Conservation (phyloP, 2,888 invertebrate species). For the Danaus chrysippus region DNA sequence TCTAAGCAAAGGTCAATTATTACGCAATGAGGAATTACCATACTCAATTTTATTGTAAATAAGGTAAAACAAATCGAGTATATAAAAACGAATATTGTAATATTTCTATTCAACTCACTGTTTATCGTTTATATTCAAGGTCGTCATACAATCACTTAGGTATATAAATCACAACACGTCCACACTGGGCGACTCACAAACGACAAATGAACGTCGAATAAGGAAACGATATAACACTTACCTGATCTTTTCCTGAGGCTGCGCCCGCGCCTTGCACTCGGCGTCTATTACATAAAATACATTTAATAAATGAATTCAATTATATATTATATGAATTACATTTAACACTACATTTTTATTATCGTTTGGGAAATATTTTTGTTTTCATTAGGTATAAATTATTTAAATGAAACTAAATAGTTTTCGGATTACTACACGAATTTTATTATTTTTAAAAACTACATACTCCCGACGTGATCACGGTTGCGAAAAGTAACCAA, state of each 20-base stretch:
- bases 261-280: constrained; percentile 65
- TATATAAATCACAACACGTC: constrained; percentile 40
- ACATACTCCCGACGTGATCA: too few species aligned
- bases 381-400: too few species aligned
- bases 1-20: constrained; percentile 85
- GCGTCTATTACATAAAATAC: constrained; percentile 66
- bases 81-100: neutral
- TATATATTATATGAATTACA: neutral
- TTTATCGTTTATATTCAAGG: constrained; percentile 17
- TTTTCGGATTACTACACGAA: too few species aligned
- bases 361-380: too few species aligned
- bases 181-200: constrained; percentile 43
- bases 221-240: constrained; percentile 30
- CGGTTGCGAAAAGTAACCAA: too few species aligned
- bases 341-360: too few species aligned
- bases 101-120: constrained; percentile 19
- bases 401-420: too few species aligned
- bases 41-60: neutral
- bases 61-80: neutral
- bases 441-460: too few species aligned
- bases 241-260: constrained; percentile 73
- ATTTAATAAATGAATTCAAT: constrained; percentile 26
- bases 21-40: constrained; percentile 60
- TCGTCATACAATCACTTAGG: constrained; percentile 22
- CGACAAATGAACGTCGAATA: constrained; percentile 52